Evolutionary conservation across 2,797 vertebrate species (phyloP).

Genomic region (Benthosema pterotum): DNA sequence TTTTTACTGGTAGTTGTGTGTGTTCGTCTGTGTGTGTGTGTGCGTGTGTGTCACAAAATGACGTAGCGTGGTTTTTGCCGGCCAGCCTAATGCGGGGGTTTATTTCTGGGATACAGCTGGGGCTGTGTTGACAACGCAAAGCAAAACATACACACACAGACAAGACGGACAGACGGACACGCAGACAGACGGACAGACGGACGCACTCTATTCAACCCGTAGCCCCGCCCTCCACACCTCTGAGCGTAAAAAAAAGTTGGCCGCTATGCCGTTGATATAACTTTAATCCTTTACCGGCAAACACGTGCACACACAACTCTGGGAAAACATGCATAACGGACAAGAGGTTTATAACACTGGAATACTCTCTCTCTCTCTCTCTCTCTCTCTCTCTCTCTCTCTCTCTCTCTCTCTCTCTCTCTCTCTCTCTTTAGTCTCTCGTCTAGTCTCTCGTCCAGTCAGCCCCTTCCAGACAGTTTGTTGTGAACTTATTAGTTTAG

Average conservation of each 20-base stretch:
- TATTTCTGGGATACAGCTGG: conserved; percentile 69
- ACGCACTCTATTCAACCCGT: too few species aligned
- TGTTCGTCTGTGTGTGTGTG: conserved; percentile 22
- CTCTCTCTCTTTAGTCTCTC: too few species aligned
- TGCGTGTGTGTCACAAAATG: conserved; percentile 33
- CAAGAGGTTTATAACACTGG: too few species aligned
- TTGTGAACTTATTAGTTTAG: too few species aligned
- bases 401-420: neutral
- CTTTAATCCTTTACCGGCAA: neutral
- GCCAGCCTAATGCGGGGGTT: conserved; percentile 48
- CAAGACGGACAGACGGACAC: conserved; percentile 36
- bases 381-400: too few species aligned
- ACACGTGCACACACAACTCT: too few species aligned
- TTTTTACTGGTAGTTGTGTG: conserved; percentile 6
- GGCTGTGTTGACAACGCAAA: conserved; percentile 71
- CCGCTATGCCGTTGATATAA: conserved; percentile 21
- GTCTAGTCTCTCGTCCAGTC: too few species aligned
- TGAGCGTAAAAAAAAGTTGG: conserved; percentile 3
- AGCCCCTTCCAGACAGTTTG: too few species aligned
- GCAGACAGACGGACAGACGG: too few species aligned
- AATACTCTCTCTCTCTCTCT: too few species aligned
- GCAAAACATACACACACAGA: conserved; percentile 49
- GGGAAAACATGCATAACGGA: too few species aligned
- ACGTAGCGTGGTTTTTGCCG: conserved; percentile 34
- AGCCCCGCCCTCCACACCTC: conserved; percentile 40